phyloP scores from a whole-genome alignment of 2,888 invertebrate species.

The Drosophila kanekoi region DNA sequence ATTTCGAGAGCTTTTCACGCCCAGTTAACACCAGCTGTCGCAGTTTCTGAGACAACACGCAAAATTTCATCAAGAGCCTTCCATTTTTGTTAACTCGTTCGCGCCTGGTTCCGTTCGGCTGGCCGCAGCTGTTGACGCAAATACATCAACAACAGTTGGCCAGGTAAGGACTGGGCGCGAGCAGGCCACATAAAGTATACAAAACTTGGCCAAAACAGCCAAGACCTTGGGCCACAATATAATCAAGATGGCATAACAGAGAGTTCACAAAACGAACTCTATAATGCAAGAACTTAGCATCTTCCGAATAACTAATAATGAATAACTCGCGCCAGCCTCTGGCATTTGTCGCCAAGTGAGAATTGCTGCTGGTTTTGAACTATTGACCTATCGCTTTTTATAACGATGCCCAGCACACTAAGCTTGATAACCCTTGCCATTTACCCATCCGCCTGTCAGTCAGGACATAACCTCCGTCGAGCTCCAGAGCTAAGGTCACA shows the following conservation, averaged over 20 bases:
- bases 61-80: slow-evolving; percentile 28
- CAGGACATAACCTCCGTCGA: too few relatives aligned
- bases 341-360: too few relatives aligned
- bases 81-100: slow-evolving; percentile 55
- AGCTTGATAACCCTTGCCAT: too few relatives aligned
- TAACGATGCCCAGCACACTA: too few relatives aligned
- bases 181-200: slow-evolving; percentile 3
- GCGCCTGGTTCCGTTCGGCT: slow-evolving; percentile 43
- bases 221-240: slow-evolving; percentile 1
- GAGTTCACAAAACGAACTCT: too few relatives aligned
- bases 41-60: slow-evolving; percentile 39
- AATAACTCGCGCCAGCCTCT: too few relatives aligned
- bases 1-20: slow-evolving; percentile 45
- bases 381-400: too few relatives aligned
- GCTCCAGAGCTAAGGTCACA: too few relatives aligned
- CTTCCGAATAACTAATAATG: too few relatives aligned
- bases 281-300: too few relatives aligned
- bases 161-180: slow-evolving; percentile 23
- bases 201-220: slow-evolving; percentile 19
- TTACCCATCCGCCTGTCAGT: too few relatives aligned
- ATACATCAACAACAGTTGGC: slow-evolving; percentile 45
- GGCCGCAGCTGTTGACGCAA: slow-evolving; percentile 51
- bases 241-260: neutral
- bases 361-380: too few relatives aligned
- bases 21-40: slow-evolving; percentile 54